Evolutionary conservation across 2,888 invertebrate species (phyloP).

Genomic region (Steinernema scapterisci): DNA sequence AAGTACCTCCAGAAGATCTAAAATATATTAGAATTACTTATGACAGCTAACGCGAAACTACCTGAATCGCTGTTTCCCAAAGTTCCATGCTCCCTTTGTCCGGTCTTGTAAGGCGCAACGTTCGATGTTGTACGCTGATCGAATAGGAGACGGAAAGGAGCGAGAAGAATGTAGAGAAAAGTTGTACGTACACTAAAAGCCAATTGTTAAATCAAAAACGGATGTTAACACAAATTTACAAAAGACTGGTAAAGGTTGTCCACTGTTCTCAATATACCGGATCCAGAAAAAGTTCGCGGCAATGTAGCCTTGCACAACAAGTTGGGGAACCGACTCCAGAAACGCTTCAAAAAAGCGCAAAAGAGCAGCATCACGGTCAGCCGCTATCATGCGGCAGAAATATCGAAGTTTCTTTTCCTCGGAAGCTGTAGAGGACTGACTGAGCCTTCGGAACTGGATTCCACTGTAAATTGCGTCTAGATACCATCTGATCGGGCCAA

Average conservation of each 20-base stretch:
- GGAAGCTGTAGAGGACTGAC: background rate
- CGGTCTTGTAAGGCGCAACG: constrained; percentile 49
- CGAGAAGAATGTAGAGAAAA: constrained; percentile 47
- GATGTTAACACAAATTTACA: constrained; percentile 15
- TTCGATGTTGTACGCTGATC: constrained; percentile 57
- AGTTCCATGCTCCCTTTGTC: constrained; percentile 57
- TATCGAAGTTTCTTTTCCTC: constrained; percentile 37
- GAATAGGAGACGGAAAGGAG: constrained; percentile 54
- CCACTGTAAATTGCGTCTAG: constrained; percentile 47
- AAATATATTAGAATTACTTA: background rate
- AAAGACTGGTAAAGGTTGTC: constrained; percentile 38
- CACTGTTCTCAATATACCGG: background rate
- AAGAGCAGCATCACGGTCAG: constrained; percentile 56
- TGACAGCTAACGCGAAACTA: constrained; percentile 19
- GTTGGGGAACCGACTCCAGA: constrained; percentile 58
- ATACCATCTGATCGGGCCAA: constrained; percentile 55
- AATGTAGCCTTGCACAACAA: constrained; percentile 54
- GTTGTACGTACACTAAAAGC: constrained; percentile 46
- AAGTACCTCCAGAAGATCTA: constrained; percentile 56
- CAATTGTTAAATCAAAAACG: background rate
- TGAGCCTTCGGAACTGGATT: constrained; percentile 32
- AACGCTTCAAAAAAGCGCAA: constrained; percentile 54
- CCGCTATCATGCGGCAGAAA: constrained; percentile 52
- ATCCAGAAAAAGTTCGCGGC: constrained; percentile 40
- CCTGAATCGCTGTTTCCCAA: constrained; percentile 53